These are phyloP conservation scores for Macrobrachium nipponense DNA, from an alignment of 1,140 invertebrate genomes.

Conservation along the genomic window DNA sequence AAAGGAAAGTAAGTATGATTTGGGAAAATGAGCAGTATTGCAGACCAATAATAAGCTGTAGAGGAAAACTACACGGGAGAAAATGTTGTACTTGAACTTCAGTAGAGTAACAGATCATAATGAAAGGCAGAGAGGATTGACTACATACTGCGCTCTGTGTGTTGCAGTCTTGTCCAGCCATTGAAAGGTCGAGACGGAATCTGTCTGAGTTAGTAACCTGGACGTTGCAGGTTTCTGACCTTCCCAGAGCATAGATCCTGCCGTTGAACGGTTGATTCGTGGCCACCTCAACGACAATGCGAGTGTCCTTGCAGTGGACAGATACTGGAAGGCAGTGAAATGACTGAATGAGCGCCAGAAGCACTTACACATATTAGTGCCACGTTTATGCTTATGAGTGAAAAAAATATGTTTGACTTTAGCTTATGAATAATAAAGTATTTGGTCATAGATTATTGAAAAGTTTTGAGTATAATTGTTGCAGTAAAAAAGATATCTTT, in stretches of 20 bases:
- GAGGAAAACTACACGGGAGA: no score
- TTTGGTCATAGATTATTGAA: background rate
- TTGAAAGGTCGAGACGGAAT: constrained; percentile 90
- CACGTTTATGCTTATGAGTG: background rate
- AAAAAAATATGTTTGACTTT: no score
- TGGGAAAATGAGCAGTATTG: no score
- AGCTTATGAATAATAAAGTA: background rate
- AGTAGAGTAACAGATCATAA: background rate
- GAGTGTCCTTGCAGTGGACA: constrained; percentile 93
- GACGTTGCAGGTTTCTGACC: constrained; percentile 94
- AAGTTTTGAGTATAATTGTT: no score
- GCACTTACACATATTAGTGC: background rate
- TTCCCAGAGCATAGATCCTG: constrained; percentile 90
- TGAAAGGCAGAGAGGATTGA: background rate
- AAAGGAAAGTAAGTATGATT: no score
- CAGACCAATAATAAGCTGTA: no score
- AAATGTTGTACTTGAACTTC: background rate
- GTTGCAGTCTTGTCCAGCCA: constrained; percentile 94
- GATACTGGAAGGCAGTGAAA: constrained; percentile 75
- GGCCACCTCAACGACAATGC: constrained; percentile 90
- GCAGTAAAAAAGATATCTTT: no score
- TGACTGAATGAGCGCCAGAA: background rate
- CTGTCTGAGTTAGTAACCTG: constrained; percentile 92
- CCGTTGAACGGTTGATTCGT: constrained; percentile 96
- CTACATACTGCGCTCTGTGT: constrained; percentile 73